A percentile compares a stretch with the other conserved stretches of the same genome.
phyloP scores from a whole-genome alignment of 1,140 invertebrate species.

The Ceratitis capitata region DNA sequence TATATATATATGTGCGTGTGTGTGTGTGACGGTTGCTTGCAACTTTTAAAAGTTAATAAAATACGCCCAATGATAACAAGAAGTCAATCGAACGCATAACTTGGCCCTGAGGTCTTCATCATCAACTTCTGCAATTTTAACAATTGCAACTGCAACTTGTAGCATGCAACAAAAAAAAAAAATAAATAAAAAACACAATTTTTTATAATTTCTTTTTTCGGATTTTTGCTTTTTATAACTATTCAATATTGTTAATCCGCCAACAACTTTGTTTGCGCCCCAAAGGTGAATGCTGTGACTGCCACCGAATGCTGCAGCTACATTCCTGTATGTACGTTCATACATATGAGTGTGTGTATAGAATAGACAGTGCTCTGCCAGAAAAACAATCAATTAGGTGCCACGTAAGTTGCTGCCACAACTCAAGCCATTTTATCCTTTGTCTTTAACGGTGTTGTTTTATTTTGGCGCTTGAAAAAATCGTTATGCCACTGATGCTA shows the following conservation, averaged over 20 bases:
- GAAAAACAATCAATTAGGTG: slow-evolving; percentile 46
- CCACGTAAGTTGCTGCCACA: slow-evolving; percentile 21
- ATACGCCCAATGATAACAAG: slow-evolving; percentile 48
- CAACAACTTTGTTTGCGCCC: slow-evolving; percentile 44
- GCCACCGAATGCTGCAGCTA: background rate
- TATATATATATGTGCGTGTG: background rate
- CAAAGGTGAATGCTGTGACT: background rate
- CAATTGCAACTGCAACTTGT: background rate
- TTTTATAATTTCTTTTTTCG: too few relatives aligned
- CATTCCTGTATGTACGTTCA: too few relatives aligned
- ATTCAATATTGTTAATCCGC: slow-evolving; percentile 28
- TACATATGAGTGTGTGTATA: too few relatives aligned
- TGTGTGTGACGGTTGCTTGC: background rate
- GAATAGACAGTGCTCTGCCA: background rate
- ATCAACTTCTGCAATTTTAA: slow-evolving; percentile 20
- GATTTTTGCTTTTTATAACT: background rate
- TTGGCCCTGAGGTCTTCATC: slow-evolving; percentile 46
- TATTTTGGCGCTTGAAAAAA: slow-evolving; percentile 25
- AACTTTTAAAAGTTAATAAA: slow-evolving; percentile 46
- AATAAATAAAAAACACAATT: too few relatives aligned
- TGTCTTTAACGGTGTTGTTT: background rate
- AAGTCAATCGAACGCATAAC: slow-evolving; percentile 44
- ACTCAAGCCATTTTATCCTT: slow-evolving; percentile 10
- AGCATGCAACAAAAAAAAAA: background rate
- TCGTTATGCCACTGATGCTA: background rate